Conservation (phyloP, 30 jellyfish, hydroid and myxozoan genomes). For the Turritopsis rubra region DNA sequence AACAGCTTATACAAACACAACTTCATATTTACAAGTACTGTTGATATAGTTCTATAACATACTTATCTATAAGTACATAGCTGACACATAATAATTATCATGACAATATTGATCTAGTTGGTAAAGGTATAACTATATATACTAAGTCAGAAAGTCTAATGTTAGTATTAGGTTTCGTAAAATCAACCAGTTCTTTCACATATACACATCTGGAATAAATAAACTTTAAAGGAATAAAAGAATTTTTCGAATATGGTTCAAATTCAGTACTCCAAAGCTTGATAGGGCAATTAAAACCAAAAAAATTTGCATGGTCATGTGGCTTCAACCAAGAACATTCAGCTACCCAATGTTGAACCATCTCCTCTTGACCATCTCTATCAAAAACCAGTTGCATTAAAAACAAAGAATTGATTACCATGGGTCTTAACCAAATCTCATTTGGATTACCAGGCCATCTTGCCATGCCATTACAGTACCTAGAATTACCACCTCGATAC, state of each 20-base stretch:
- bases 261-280: not conserved
- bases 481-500: not conserved
- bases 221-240: not conserved
- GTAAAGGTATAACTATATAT: not conserved
- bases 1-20: not conserved
- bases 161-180: not conserved
- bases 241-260: not conserved
- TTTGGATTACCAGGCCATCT: not conserved
- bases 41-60: not conserved
- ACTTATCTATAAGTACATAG: not conserved
- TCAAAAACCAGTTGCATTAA: not conserved
- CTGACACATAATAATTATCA: not conserved
- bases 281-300: not conserved
- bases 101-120: conserved; percentile 1
- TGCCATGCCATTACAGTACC: not conserved
- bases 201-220: not conserved
- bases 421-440: not conserved
- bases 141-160: conserved; percentile 6
- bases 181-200: not conserved
- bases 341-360: not conserved
- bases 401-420: not conserved
- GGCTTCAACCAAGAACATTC: not conserved
- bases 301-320: not conserved
- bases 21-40: not conserved
- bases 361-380: not conserved